Percentiles rank a stretch among this genome's conserved stretches.
These are phyloP conservation scores for Dryocosmus kuriphilus DNA, from an alignment of 2,888 invertebrate genomes.

Conservation along the genomic window DNA sequence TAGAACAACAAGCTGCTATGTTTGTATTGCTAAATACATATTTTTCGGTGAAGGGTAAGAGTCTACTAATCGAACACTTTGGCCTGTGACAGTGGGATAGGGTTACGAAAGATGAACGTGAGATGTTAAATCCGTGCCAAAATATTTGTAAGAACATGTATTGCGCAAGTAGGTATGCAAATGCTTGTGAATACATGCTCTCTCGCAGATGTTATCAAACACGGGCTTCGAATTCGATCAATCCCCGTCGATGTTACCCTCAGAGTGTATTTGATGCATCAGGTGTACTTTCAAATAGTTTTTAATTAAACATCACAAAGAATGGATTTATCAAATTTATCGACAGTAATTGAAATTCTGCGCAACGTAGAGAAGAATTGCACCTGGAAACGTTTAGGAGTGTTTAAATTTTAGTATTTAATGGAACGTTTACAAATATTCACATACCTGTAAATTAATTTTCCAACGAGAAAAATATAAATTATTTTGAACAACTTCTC, in stretches of 20 bases:
- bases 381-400: background rate
- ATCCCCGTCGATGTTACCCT: background rate
- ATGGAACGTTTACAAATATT: too few relatives aligned
- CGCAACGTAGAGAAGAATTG: background rate
- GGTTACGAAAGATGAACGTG: conserved; percentile 19
- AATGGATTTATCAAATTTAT: too few relatives aligned
- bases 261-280: background rate
- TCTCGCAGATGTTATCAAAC: background rate
- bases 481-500: too few relatives aligned
- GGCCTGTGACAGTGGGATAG: background rate
- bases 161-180: conserved; percentile 4
- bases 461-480: too few relatives aligned
- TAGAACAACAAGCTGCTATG: conserved; percentile 19
- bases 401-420: background rate
- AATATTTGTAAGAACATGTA: conserved; percentile 3
- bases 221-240: background rate
- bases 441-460: too few relatives aligned
- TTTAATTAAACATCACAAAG: too few relatives aligned
- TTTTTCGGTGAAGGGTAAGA: conserved; percentile 16
- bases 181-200: background rate
- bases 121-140: conserved; percentile 13
- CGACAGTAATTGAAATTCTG: too few relatives aligned
- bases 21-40: conserved; percentile 29
- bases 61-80: conserved; percentile 27
- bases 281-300: too few relatives aligned